A percentile compares a stretch with the other conserved stretches of the same genome.
These are phyloP conservation scores for Tiliacea aurago DNA, from an alignment of 2,888 invertebrate genomes.

Conservation along the genomic window DNA sequence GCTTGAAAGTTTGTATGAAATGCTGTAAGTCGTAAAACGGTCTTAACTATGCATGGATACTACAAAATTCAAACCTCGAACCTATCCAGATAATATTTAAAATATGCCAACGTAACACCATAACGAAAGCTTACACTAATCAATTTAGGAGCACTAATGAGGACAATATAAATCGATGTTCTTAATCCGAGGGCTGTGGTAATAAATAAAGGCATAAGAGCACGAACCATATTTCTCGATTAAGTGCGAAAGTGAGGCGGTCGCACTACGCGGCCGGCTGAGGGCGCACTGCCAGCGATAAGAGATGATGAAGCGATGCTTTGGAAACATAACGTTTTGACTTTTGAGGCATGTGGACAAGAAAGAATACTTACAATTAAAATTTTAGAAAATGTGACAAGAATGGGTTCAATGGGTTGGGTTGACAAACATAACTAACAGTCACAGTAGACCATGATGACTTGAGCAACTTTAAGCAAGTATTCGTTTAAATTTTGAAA, in stretches of 20 bases:
- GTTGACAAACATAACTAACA: too few species aligned
- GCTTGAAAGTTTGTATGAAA: too few species aligned
- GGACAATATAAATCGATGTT: conserved; percentile 87
- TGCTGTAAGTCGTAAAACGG: too few species aligned
- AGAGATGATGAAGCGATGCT: conserved; percentile 44
- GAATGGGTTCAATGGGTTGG: not conserved
- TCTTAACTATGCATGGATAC: not conserved
- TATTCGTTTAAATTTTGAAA: too few species aligned
- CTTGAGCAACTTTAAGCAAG: too few species aligned
- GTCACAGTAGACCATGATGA: too few species aligned
- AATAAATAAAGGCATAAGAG: conserved; percentile 90
- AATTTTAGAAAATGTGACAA: too few species aligned
- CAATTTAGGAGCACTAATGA: conserved; percentile 88
- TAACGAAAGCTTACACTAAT: conserved; percentile 80
- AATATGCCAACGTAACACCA: conserved; percentile 60
- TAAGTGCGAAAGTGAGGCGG: conserved; percentile 89
- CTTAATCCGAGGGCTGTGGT: conserved; percentile 84
- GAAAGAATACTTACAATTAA: not conserved
- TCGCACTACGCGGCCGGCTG: conserved; percentile 68
- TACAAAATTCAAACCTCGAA: not conserved
- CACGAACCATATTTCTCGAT: conserved; percentile 90
- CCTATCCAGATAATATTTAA: conserved; percentile 35
- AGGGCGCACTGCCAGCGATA: conserved; percentile 57
- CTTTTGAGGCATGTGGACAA: conserved; percentile 1
- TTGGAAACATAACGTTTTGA: conserved; percentile 12